Base-by-base conservation (phyloP, 2,113 vertebrate genomes). In the Oncorhynchus keta region DNA sequence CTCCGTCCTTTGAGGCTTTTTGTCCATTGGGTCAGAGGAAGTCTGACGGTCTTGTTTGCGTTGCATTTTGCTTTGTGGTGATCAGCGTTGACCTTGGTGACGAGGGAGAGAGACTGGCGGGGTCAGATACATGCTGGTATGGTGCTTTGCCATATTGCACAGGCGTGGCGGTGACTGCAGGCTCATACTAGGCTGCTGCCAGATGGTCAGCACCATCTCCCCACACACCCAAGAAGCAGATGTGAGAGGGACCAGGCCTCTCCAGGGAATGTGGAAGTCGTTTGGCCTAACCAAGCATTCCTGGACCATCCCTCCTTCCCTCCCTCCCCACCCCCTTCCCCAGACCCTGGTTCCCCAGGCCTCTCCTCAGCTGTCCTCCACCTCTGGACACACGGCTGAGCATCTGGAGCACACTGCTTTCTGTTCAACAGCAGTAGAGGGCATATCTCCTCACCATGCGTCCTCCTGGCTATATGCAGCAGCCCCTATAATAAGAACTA, bases 151-250 rank as follows among this genome's bases (percentile, higher is more conserved):
- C 91, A 92, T 92, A 92, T 88, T 92, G 91, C 87, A 61, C 35
- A 88, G 64, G 80, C 80, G 79, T 69, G 83, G 79, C 68, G 82
- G 79, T 78, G 82, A 83, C 73, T 84, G 82, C 76, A 48, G 72
- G 79, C 81, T 73, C 70, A 76, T 13, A 77, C 83, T 77, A 76
- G 82, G 65, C 79, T 70, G 80, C 72, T 64, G 82, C 87, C 93
- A 94, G 91, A 94, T 94, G 93, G 92, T 79, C 61, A 39, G 72
- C 85, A 87, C 79, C 86, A 83, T 81, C 79, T 85, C 85, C 89
- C 81, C 80, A 78, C 81, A 86, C 84, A 81, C 87, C 76, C 24
- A 55, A 76, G 77, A 91, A 89, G 86, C 93, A 94, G 92, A 92
- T 92, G 92, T 89, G 85, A 81, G 80, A 83, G 81, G 76, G 81